Conservation (phyloP, 2,797 vertebrate genomes). For the Rhinichthys osculus region DNA sequence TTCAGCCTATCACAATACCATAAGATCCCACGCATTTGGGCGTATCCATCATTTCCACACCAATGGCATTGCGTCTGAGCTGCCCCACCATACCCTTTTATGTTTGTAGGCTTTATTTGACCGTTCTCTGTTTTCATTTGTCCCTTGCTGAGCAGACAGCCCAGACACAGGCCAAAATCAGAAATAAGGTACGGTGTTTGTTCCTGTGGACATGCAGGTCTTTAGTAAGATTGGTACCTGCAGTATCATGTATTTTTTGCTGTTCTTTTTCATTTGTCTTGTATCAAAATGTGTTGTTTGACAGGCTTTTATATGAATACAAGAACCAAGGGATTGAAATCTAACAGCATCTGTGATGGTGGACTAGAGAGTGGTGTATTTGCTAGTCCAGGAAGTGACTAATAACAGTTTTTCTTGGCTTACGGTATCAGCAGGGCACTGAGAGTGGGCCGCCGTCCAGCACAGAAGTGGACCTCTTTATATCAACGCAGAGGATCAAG, state of each 20-base stretch:
- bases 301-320: not conserved
- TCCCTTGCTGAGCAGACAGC: constrained; percentile 90
- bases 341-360: constrained; percentile 72
- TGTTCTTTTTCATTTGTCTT: constrained; percentile 13
- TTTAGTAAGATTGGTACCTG: not conserved
- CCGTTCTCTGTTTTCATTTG: constrained; percentile 83
- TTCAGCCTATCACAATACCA: constrained; percentile 45
- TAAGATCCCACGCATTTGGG: constrained; percentile 59
- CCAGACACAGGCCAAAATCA: constrained; percentile 97
- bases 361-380: constrained; percentile 12
- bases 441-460: constrained; percentile 87
- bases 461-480: constrained; percentile 96
- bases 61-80: constrained; percentile 5
- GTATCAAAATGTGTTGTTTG: not conserved
- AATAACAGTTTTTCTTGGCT: constrained; percentile 17
- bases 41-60: constrained; percentile 47
- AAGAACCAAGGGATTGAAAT: not conserved
- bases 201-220: constrained; percentile 68
- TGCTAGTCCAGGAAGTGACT: not conserved
- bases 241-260: constrained; percentile 6
- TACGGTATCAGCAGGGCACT: constrained; percentile 78
- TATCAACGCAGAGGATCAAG: constrained; percentile 98
- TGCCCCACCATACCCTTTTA: constrained; percentile 33
- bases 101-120: constrained; percentile 76
- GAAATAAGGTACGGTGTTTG: constrained; percentile 92